These are phyloP conservation scores for Macrochelys suwanniensis DNA, from an alignment of 2,797 vertebrate genomes.

Conservation along the genomic window DNA sequence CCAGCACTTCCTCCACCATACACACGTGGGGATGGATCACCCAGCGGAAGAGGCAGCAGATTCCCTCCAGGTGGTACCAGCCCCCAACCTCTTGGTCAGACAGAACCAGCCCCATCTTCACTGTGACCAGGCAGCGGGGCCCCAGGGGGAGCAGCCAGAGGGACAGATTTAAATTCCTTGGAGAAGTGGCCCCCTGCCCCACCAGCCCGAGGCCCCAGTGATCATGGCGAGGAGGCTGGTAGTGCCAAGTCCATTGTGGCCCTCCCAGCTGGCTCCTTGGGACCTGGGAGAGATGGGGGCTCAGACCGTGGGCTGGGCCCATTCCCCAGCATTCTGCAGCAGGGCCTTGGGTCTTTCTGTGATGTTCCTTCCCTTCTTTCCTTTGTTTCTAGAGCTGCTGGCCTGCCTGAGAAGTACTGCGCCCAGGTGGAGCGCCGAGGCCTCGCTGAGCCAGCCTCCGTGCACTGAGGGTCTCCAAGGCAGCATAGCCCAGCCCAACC, in stretches of 20 bases:
- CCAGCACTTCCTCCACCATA: not conserved
- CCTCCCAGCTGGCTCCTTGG: not conserved
- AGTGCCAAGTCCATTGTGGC: not conserved
- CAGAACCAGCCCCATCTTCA: too few species aligned
- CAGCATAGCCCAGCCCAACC: not conserved
- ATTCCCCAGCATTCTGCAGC: accelerated
- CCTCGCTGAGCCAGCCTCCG: slow-evolving; percentile 2
- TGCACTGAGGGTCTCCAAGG: slow-evolving; percentile 22
- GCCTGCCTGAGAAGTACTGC: slow-evolving; percentile 90
- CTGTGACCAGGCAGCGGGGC: not conserved
- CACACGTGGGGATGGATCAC: not conserved
- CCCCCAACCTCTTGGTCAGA: too few species aligned
- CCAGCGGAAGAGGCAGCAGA: not conserved
- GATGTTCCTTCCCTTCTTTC: not conserved
- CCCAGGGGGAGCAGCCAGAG: not conserved
- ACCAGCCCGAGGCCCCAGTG: not conserved
- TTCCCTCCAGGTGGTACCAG: not conserved
- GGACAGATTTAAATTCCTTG: not conserved
- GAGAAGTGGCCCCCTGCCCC: too few species aligned
- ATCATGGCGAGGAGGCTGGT: not conserved
- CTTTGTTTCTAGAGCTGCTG: slow-evolving; percentile 80
- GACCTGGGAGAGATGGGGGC: not conserved
- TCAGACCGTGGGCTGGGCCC: not conserved
- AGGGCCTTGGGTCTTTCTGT: accelerated
- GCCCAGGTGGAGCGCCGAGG: slow-evolving; percentile 84